Percentiles rank a stretch among this genome's conserved stretches.
phyloP scores from a whole-genome alignment of 2,113 vertebrate genomes.

The Pseudorhombus dupliciocellatus region DNA sequence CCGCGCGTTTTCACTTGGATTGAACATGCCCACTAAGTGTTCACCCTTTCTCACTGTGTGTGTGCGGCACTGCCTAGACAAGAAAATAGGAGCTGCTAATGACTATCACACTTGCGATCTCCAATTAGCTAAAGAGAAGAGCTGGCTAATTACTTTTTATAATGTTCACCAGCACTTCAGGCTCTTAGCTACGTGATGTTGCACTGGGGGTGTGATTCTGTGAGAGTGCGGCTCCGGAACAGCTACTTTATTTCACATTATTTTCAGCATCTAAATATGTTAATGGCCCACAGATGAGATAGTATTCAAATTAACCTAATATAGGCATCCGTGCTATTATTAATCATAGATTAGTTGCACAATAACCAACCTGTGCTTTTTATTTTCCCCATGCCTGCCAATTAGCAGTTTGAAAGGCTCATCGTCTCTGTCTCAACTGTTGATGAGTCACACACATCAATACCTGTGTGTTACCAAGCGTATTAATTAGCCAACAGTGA shows the following conservation, averaged over 20 bases:
- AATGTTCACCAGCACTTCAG: constrained; percentile 58
- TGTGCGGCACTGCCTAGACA: constrained; percentile 34
- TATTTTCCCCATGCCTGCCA: constrained; percentile 7
- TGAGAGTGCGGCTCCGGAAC: constrained; percentile 17
- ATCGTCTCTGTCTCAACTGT: constrained; percentile 28
- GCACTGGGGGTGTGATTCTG: constrained; percentile 32
- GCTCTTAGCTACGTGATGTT: constrained; percentile 39
- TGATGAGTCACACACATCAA: constrained; percentile 7
- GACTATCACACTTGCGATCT: constrained; percentile 65
- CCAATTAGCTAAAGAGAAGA: constrained; percentile 66
- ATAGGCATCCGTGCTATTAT: not conserved
- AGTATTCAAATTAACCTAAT: not conserved
- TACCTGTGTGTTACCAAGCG: constrained; percentile 11
- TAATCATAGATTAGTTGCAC: not conserved
- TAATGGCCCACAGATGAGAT: constrained; percentile 4
- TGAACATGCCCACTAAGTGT: constrained; percentile 9
- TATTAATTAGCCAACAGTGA: constrained; percentile 16
- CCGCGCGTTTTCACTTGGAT: constrained; percentile 8
- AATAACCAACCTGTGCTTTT: not conserved
- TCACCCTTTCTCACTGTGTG: constrained; percentile 28
- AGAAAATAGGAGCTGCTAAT: constrained; percentile 57
- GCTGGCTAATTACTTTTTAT: constrained; percentile 71
- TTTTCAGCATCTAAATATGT: constrained; percentile 1
- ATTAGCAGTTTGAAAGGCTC: constrained; percentile 23
- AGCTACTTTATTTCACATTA: constrained; percentile 23